A percentile compares a stretch with the other conserved stretches of the same genome.
Evolutionary conservation across 1,140 invertebrate genomes (phyloP).

Genomic region (Heliconius melpomene): DNA sequence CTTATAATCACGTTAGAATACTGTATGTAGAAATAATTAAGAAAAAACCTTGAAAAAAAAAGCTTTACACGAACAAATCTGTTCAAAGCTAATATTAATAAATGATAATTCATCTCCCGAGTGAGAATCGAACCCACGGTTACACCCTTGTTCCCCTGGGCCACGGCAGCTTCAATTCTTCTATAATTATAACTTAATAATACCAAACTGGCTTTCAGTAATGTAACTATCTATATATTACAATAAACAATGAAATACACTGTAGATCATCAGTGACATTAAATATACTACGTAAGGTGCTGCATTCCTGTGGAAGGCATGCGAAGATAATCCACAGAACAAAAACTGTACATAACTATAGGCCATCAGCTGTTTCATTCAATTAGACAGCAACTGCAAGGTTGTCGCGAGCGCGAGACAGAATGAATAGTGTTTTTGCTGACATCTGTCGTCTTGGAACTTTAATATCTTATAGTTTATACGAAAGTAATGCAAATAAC

Average conservation of each 20-base stretch:
- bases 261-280: neutral
- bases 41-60: neutral
- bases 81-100: too few relatives aligned
- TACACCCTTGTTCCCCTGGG: too few relatives aligned
- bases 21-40: too few relatives aligned
- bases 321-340: neutral
- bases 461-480: neutral
- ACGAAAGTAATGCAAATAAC: neutral
- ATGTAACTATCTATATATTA: too few relatives aligned
- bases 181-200: too few relatives aligned
- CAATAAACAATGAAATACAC: neutral
- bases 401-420: neutral
- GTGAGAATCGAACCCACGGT: too few relatives aligned
- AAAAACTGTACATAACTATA: constrained; percentile 2
- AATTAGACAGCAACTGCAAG: constrained; percentile 18
- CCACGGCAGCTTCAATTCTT: too few relatives aligned
- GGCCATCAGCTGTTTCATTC: constrained; percentile 24
- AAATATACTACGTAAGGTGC: neutral
- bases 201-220: too few relatives aligned
- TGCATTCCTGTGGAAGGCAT: neutral
- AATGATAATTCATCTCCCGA: too few relatives aligned
- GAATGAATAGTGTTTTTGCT: constrained; percentile 1
- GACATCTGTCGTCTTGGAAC: constrained; percentile 16
- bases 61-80: too few relatives aligned
- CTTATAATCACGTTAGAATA: too few relatives aligned